Evolutionary conservation across 2,888 invertebrate species (phyloP).

Genomic region (Erpobdella octoculata): DNA sequence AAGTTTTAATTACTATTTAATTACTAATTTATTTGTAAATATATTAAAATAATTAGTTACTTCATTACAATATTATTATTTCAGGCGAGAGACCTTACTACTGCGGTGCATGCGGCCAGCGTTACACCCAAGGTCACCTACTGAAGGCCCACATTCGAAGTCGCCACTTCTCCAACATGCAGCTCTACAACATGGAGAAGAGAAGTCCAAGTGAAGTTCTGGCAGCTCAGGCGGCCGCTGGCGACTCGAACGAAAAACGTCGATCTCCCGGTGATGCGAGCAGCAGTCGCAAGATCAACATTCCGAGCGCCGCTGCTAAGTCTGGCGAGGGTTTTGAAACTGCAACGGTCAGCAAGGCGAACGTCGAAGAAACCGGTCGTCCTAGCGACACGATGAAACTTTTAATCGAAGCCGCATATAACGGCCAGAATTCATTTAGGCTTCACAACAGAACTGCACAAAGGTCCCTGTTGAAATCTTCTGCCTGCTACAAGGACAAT

Average conservation of each 20-base stretch:
- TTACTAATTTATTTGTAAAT: too few relatives aligned
- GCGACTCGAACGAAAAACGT: neutral
- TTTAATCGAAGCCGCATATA: neutral
- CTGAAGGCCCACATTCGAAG: constrained; percentile 52
- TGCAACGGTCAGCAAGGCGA: too few relatives aligned
- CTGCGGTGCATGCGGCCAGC: constrained; percentile 51
- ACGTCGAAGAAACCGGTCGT: too few relatives aligned
- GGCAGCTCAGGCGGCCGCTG: neutral
- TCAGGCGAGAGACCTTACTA: constrained; percentile 51
- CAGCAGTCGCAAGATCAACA: neutral
- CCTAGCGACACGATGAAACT: neutral
- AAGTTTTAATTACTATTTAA: too few relatives aligned
- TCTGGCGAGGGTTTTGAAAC: neutral
- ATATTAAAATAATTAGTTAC: too few relatives aligned
- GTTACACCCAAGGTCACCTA: constrained; percentile 52
- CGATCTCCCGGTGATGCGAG: neutral
- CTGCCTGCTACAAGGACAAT: too few relatives aligned
- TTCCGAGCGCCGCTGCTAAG: neutral
- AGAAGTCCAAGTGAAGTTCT: constrained; percentile 38
- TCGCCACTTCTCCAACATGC: constrained; percentile 51
- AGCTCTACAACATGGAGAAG: constrained; percentile 50
- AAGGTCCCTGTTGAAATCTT: neutral
- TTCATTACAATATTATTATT: too few relatives aligned
- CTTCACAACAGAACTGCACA: neutral
- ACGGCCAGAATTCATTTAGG: neutral